Percentiles rank a stretch among this genome's conserved stretches.
These are phyloP conservation scores for Minunthozetes semirufus DNA, from an alignment of 2,888 invertebrate genomes.

Conservation along the genomic window DNA sequence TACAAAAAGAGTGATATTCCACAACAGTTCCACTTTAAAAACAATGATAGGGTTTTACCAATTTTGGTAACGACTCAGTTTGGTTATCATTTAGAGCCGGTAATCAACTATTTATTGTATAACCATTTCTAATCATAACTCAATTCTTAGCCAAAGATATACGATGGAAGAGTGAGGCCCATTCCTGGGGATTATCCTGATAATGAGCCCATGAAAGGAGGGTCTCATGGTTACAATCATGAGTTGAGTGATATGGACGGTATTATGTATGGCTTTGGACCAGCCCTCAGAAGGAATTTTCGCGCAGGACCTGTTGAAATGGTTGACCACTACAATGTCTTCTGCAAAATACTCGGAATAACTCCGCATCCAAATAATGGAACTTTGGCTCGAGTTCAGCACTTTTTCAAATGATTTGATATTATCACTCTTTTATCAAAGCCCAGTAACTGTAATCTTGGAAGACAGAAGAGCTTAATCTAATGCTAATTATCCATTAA, in stretches of 20 bases:
- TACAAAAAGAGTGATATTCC: conserved; percentile 42
- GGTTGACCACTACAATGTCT: no score
- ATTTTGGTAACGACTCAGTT: conserved; percentile 41
- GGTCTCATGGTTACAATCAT: conserved; percentile 40
- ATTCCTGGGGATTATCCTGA: no score
- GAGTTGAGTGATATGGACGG: conserved; percentile 45
- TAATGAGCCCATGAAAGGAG: not conserved
- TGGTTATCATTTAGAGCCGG: conserved; percentile 39
- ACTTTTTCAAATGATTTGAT: conserved; percentile 4
- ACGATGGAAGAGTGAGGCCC: no score
- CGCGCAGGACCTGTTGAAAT: not conserved
- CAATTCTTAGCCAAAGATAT: no score
- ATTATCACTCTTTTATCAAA: no score
- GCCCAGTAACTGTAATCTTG: no score
- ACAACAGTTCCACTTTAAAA: conserved; percentile 41
- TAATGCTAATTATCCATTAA: no score
- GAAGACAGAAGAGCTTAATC: no score
- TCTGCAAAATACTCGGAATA: no score
- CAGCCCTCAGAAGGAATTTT: conserved; percentile 54
- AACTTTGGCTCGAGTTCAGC: not conserved
- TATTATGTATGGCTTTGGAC: conserved; percentile 49
- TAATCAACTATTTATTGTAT: no score
- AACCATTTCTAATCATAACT: no score
- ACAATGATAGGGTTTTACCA: conserved; percentile 40
- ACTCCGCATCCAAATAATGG: conserved; percentile 48